Evolutionary conservation across 2,797 vertebrate genomes (phyloP).

Genomic region (Adelosebastes latens): DNA sequence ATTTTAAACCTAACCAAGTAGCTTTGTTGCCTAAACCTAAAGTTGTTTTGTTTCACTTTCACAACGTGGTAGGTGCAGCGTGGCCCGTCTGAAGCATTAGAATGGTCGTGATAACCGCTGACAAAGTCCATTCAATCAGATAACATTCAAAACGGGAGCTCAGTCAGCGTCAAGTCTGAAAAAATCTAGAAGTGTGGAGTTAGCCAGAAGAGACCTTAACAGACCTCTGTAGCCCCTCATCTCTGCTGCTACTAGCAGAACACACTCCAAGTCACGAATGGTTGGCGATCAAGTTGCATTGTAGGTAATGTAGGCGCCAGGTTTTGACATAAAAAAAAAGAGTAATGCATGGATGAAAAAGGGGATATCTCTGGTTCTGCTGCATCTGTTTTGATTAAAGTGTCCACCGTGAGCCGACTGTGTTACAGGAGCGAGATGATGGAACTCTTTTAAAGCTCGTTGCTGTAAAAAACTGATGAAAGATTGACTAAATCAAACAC

Average conservation of each 20-base stretch:
- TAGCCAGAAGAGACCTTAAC: neutral
- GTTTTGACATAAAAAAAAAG: neutral
- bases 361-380: neutral
- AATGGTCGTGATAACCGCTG: neutral
- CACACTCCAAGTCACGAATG: neutral
- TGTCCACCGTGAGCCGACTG: neutral
- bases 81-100: neutral
- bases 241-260: neutral
- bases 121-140: neutral
- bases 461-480: neutral
- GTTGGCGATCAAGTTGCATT: neutral
- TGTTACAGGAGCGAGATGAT: neutral
- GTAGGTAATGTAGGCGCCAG: slow-evolving; percentile 3
- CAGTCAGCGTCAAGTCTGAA: neutral
- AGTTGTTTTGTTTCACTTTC: neutral
- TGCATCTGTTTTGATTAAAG: neutral
- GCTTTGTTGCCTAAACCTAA: no score
- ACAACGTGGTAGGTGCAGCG: neutral
- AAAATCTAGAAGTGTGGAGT: neutral
- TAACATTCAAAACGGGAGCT: neutral
- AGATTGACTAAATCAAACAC: neutral
- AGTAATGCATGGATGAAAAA: neutral
- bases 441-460: neutral
- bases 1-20: no score
- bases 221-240: neutral